Percentiles rank a stretch among this genome's conserved stretches.
Evolutionary conservation across 2,797 vertebrate species (phyloP).

Genomic region (Botia almorhae): DNA sequence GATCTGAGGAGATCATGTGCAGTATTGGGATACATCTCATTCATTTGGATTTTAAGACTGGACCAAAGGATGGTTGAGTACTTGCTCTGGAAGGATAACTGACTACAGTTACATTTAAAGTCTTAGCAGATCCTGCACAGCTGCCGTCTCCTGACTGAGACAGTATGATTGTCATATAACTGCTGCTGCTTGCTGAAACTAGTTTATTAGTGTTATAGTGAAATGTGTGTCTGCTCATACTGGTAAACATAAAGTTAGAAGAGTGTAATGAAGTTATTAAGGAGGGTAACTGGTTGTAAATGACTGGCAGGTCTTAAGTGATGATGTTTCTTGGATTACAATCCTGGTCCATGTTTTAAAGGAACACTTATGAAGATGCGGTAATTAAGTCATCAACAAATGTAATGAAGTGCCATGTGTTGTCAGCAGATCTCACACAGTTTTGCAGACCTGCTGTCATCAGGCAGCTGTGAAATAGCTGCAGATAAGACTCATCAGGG

Average conservation of each 20-base stretch:
- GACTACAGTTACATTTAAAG: neutral
- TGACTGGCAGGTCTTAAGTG: slow-evolving; percentile 16
- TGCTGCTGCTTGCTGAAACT: neutral
- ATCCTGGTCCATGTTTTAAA: slow-evolving; percentile 20
- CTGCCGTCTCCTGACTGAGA: neutral
- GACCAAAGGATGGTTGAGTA: neutral
- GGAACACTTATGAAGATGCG: neutral
- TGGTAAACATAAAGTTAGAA: too few species aligned
- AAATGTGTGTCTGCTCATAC: too few species aligned
- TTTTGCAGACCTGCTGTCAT: slow-evolving; percentile 64
- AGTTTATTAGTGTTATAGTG: neutral
- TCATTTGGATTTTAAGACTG: slow-evolving; percentile 1
- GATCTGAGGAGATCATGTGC: neutral
- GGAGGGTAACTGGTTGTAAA: neutral
- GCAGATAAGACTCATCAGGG: slow-evolving; percentile 54
- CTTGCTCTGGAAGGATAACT: neutral
- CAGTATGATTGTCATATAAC: neutral
- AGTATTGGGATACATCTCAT: neutral
- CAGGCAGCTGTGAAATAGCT: slow-evolving; percentile 73
- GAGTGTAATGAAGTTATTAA: too few species aligned
- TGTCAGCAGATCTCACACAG: slow-evolving; percentile 49
- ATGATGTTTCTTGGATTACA: slow-evolving; percentile 9
- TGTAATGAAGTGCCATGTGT: slow-evolving; percentile 12
- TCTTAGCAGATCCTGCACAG: neutral
- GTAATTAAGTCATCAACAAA: slow-evolving; percentile 34